Evolutionary conservation across 2,113 vertebrate species (phyloP), one percentile per base, ranked within the genome.

Genomic region (Cervus canadensis): DNA sequence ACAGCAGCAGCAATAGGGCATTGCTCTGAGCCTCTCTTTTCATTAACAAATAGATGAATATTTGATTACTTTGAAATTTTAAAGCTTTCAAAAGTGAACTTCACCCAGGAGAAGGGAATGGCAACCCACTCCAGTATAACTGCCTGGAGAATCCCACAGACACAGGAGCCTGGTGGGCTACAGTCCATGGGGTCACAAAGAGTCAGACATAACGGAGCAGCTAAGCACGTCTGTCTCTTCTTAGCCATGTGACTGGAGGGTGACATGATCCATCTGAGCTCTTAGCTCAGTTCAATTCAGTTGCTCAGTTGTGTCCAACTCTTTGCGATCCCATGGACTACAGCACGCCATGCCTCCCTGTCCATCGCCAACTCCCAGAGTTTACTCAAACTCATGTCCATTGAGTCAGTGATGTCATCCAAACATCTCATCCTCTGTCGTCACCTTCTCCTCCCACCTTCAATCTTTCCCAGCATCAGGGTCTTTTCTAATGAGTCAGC

Each of bases 291-390:
- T n/a, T 67, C 62, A 67, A 16, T 67, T 67, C 62, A n/a, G 16
- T n/a, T 2, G 3, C 16, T 67, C 16, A n/a, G 33, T n/a, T 2
- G 0, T 67, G 64, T n/a, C 64, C 9, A 0, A 67, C 64, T n/a
- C 62, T 26, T 59, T n/a, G 64, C 0, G 1, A n/a, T 4, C 7
- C 16, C 64, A 67, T 9, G 7, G 33, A 67, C 16, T n/a, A 19
- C 4, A 67, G 33, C 33, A 67, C 2, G 8, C 16, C 4, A 67
- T 7, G 8, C 64, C 64, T 67, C 64, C 16, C 16, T 67, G 7
- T 19, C 16, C 64, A 67, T n/a, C 8, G 9, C 4, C 16, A 67
- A 67, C 33, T 67, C 64, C 33, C 16, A 19, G 33, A 67, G 64
- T n/a, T n/a, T 19, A n/a, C 33, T n/a, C 64, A 67, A n/a, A 67